Percentiles rank a stretch among this genome's conserved stretches.
phyloP scores from a whole-genome alignment of 2,797 vertebrate genomes.

The Choloepus didactylus region DNA sequence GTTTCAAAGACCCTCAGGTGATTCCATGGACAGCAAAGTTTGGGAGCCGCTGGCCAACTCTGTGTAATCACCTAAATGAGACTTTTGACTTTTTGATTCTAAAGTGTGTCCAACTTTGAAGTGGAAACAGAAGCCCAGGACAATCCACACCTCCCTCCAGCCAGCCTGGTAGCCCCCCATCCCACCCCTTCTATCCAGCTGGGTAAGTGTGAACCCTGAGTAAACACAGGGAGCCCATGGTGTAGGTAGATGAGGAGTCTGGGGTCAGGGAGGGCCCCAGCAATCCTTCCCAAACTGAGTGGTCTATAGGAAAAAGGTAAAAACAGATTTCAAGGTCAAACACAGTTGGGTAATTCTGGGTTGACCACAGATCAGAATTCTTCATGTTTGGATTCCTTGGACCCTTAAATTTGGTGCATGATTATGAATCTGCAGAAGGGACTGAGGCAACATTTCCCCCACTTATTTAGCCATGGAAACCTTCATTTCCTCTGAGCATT shows the following conservation, averaged over 20 bases:
- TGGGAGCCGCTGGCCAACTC: neutral
- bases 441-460: neutral
- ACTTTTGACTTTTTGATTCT: neutral
- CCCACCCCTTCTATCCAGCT: neutral
- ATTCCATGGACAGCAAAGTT: neutral
- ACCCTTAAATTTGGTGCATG: neutral
- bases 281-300: neutral
- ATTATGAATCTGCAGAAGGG: neutral
- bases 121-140: neutral
- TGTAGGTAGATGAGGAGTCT: neutral
- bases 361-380: neutral
- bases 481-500: neutral
- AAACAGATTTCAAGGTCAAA: neutral
- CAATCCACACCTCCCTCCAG: neutral
- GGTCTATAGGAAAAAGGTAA: neutral
- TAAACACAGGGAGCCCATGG: neutral
- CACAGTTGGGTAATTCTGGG: neutral
- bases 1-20: slow-evolving; percentile 8
- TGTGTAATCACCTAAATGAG: neutral
- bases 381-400: neutral
- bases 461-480: neutral
- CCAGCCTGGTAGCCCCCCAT: neutral
- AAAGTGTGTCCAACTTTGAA: neutral
- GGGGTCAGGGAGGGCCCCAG: neutral
- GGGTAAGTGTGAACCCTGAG: neutral